Evolutionary conservation across 2,797 vertebrate genomes (phyloP).

Genomic region (Syngnathus acus): DNA sequence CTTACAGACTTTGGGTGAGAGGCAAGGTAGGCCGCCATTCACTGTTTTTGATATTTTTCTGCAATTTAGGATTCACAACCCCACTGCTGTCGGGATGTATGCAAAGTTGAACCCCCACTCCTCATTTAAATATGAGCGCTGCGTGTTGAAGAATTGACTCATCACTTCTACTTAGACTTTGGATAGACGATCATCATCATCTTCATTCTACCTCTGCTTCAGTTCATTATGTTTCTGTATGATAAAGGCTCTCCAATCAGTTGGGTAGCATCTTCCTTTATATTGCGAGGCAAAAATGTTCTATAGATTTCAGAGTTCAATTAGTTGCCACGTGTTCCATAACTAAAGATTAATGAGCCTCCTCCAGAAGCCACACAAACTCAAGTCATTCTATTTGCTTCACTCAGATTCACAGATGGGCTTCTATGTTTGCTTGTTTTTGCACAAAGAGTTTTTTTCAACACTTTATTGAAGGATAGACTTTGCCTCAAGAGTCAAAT

Average conservation of each 20-base stretch:
- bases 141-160: not conserved
- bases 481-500: not conserved
- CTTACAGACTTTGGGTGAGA: no score
- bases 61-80: no score
- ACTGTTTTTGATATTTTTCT: no score
- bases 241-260: not conserved
- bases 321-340: not conserved
- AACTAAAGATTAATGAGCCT: not conserved
- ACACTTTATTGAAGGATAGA: not conserved
- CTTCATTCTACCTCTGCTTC: slow-evolving; percentile 9
- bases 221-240: not conserved
- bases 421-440: not conserved
- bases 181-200: slow-evolving; percentile 20
- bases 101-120: not conserved
- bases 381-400: not conserved
- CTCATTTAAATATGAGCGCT: not conserved
- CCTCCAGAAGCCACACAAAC: not conserved
- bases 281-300: not conserved
- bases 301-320: not conserved
- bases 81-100: no score
- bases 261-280: not conserved
- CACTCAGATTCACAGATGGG: not conserved
- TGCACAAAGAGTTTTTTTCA: not conserved
- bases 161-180: slow-evolving; percentile 12
- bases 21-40: no score